Evolutionary conservation across 1,140 invertebrate species (phyloP), one percentile per base, ranked within the genome.

Genomic region (Pomacea maculata): DNA sequence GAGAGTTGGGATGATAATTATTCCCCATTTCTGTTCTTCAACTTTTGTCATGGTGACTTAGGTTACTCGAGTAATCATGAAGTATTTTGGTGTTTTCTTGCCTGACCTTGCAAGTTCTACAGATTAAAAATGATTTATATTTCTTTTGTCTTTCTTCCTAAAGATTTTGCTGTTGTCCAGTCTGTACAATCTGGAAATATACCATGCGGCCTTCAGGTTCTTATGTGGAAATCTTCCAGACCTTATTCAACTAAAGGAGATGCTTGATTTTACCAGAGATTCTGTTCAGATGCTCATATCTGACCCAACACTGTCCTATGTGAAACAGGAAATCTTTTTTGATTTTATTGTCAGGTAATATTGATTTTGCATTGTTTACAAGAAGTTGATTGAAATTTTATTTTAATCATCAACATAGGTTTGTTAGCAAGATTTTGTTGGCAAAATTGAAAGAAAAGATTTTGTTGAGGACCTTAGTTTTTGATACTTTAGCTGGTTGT

Each of bases 101-200:
- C 1, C 34, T 45, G 34, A 45, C 34, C 34, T 45, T 45, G 34
- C 34, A 45, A 45, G 34, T 45, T 45, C 34, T 4, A 6, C 34
- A 45, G 34, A 45, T 45, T 45, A 45, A 2, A 45, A 45, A 45
- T n/a, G 19, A 55, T 55, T 75, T 21, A 75, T 75, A 21, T 72
- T 74, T 3, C 9, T 6, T 34, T 52, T 34, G 3, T 54, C 52
- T 57, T 10, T 74, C 10, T 76, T 76, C n/a, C 75, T 61, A 29
- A 77, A 77, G 45, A 72, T 88, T 12, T 86, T 83, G 68, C 78
- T 88, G 15, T 71, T 89, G 25, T 85, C 85, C 73, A 87, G 85
- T 63, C 79, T 86, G 70, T 88, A 88, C 84, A 84, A 88, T 76
- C 78, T 88, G 57, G 86, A 87, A 52, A 80, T 83, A 55, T 88